Conservation (phyloP, 2,113 vertebrate species). For the Peromyscus leucopus region DNA sequence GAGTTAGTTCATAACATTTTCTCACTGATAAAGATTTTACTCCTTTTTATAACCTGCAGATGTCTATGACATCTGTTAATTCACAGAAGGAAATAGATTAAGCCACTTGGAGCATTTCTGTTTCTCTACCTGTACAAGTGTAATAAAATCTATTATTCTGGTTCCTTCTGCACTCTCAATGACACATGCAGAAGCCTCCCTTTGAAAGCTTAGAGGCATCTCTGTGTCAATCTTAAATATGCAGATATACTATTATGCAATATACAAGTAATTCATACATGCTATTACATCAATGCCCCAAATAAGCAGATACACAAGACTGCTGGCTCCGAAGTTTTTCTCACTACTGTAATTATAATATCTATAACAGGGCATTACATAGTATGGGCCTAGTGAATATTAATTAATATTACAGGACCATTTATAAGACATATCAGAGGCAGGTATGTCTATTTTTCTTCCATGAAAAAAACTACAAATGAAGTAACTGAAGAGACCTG, state of each 20-base stretch:
- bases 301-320: not conserved
- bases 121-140: constrained; percentile 23
- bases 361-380: not conserved
- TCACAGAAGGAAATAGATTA: not conserved
- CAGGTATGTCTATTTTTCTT: not conserved
- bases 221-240: not conserved
- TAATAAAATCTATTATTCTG: not conserved
- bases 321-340: not conserved
- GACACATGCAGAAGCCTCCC: not conserved
- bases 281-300: not conserved
- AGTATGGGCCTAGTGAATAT: not conserved
- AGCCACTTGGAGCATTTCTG: not conserved
- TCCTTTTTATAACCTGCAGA: not conserved
- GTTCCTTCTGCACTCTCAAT: not conserved
- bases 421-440: not conserved
- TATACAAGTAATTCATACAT: not conserved
- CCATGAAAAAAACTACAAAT: constrained; percentile 1
- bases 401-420: constrained; percentile 35
- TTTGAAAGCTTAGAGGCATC: not conserved
- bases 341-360: not conserved
- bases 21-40: not conserved
- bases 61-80: not conserved
- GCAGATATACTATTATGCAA: not conserved
- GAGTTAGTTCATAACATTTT: not conserved
- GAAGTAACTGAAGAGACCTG: not conserved